phyloP scores from a whole-genome alignment of 2,888 invertebrate species.

The Plemyria rubiginata region DNA sequence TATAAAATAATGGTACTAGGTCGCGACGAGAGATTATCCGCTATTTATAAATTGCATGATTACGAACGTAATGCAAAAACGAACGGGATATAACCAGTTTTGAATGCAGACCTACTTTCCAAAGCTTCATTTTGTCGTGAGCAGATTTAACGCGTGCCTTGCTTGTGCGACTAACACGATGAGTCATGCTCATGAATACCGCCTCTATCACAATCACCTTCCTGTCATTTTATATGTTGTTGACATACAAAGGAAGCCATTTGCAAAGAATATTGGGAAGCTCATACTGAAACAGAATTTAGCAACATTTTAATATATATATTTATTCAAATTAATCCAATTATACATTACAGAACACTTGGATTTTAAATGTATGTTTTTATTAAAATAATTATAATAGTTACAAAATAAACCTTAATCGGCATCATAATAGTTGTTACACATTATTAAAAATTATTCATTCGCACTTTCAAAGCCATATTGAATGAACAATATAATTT shows the following conservation, averaged over 20 bases:
- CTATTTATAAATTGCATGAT: constrained; percentile 2
- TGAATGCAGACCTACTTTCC: constrained; percentile 12
- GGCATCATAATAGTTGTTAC: constrained; percentile 73
- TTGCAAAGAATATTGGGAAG: not conserved
- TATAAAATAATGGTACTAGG: not conserved
- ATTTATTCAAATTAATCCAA: constrained; percentile 85
- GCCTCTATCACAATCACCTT: constrained; percentile 2
- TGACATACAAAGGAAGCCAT: constrained; percentile 6
- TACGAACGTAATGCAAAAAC: not conserved
- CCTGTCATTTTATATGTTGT: constrained; percentile 15
- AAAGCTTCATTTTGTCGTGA: constrained; percentile 15
- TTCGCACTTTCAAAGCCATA: constrained; percentile 71
- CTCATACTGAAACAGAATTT: constrained; percentile 63
- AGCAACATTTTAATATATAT: constrained; percentile 86
- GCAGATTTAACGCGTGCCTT: constrained; percentile 11
- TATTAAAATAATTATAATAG: constrained; percentile 82
- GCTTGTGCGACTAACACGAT: constrained; percentile 6
- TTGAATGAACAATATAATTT: constrained; percentile 67
- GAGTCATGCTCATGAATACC: constrained; percentile 16
- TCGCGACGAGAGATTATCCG: not conserved
- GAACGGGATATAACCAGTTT: constrained; percentile 12
- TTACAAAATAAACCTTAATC: constrained; percentile 82
- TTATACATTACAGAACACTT: constrained; percentile 83
- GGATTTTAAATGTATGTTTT: constrained; percentile 78
- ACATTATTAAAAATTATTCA: constrained; percentile 67